These are phyloP conservation scores for Polydrusus tereticollis DNA, from an alignment of 2,888 invertebrate genomes.

Conservation along the genomic window DNA sequence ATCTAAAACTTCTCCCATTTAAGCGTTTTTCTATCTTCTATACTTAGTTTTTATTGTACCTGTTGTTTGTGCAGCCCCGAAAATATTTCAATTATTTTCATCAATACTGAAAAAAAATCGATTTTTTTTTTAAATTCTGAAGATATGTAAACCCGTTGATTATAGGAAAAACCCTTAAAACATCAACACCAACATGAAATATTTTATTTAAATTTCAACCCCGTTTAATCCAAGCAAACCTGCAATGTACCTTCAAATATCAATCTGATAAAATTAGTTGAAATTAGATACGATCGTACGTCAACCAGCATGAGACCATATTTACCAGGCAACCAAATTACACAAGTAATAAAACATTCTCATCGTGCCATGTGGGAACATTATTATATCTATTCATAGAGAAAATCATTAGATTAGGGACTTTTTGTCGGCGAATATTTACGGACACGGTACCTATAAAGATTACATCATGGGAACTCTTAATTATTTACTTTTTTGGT, in stretches of 20 bases:
- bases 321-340: slow-evolving; percentile 40
- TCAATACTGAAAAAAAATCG: too few species aligned
- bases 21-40: too few species aligned
- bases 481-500: too few species aligned
- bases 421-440: not conserved
- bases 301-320: slow-evolving; percentile 37
- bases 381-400: slow-evolving; percentile 39
- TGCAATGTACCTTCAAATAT: not conserved
- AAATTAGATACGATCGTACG: slow-evolving; percentile 43
- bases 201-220: not conserved
- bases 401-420: slow-evolving; percentile 35
- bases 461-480: too few species aligned
- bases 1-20: too few species aligned
- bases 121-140: too few species aligned
- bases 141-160: too few species aligned
- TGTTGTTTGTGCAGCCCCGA: too few species aligned
- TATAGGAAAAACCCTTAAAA: too few species aligned
- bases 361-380: slow-evolving; percentile 42
- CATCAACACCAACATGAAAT: not conserved
- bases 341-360: slow-evolving; percentile 41
- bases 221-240: not conserved
- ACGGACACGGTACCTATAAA: not conserved
- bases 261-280: slow-evolving; percentile 45
- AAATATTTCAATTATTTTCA: too few species aligned
- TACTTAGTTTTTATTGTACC: too few species aligned